These are phyloP conservation scores for Elgaria multicarinata DNA, from an alignment of 2,113 vertebrate species.

Conservation along the genomic window DNA sequence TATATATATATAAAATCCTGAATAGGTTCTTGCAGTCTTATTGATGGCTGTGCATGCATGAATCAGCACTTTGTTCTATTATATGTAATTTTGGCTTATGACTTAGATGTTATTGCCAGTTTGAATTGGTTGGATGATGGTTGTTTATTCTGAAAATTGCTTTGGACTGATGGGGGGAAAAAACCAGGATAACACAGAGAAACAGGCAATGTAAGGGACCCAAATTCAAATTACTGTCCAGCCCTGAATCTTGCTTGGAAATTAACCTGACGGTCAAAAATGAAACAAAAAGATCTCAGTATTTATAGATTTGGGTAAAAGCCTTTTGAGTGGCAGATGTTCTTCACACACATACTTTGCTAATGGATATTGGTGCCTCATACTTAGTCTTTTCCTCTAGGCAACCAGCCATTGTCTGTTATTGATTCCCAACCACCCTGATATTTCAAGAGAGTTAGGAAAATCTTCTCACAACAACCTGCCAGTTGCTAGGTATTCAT, in stretches of 20 bases:
- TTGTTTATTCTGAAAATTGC: neutral
- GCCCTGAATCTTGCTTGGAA: neutral
- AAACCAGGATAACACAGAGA: neutral
- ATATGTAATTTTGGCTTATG: neutral
- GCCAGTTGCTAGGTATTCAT: neutral
- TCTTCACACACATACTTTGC: neutral
- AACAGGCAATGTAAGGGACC: neutral
- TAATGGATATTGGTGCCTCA: conserved; percentile 10
- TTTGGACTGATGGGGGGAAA: no score
- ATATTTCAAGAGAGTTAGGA: neutral
- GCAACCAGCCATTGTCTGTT: neutral
- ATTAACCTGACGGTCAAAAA: neutral
- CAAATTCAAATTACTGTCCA: neutral
- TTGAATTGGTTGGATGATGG: neutral
- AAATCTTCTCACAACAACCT: neutral
- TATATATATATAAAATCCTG: no score
- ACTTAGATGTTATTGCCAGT: neutral
- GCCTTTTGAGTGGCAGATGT: conserved; percentile 7
- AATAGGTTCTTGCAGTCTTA: neutral
- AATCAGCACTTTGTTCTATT: neutral
- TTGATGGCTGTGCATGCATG: neutral
- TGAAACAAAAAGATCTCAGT: neutral
- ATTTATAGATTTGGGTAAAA: conserved; percentile 28
- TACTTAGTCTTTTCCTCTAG: neutral
- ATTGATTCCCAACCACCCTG: conserved; percentile 11